A percentile compares a stretch with the other conserved stretches of the same genome.
Evolutionary conservation across 2,113 vertebrate genomes (phyloP).

Genomic region (Clarias batrachus): DNA sequence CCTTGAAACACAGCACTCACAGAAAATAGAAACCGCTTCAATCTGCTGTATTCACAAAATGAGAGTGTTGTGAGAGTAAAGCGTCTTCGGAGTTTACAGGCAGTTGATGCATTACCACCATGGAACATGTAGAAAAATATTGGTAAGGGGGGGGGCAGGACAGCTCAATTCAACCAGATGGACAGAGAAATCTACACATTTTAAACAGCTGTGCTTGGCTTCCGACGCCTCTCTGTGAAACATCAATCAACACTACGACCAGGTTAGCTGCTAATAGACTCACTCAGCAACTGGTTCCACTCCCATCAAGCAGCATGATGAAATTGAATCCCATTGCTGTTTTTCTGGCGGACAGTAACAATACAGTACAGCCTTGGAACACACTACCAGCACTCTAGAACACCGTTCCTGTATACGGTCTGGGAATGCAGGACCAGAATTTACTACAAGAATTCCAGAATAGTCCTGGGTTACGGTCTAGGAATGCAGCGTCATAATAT

Average conservation of each 20-base stretch:
- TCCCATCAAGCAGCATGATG: background rate
- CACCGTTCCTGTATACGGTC: background rate
- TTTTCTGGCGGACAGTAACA: background rate
- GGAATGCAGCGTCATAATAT: background rate
- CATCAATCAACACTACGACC: background rate
- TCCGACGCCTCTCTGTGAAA: background rate
- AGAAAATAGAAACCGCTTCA: no score
- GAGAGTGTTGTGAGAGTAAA: no score
- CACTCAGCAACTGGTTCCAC: background rate
- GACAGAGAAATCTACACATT: no score
- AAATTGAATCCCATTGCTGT: rapidly evolving
- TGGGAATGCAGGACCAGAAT: background rate
- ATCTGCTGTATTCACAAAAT: no score
- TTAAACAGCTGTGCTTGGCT: background rate
- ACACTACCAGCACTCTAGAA: background rate
- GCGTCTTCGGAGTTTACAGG: no score
- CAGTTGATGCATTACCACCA: no score
- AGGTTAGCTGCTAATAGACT: background rate
- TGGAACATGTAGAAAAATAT: no score
- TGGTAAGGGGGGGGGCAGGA: no score
- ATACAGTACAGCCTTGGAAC: background rate
- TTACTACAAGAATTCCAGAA: background rate
- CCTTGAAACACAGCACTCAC: no score
- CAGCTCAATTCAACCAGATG: no score
- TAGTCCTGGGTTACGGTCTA: background rate